Evolutionary conservation across 2,888 invertebrate species (phyloP), one percentile per base, ranked within the genome.

Genomic region (Lepidonotus clava): DNA sequence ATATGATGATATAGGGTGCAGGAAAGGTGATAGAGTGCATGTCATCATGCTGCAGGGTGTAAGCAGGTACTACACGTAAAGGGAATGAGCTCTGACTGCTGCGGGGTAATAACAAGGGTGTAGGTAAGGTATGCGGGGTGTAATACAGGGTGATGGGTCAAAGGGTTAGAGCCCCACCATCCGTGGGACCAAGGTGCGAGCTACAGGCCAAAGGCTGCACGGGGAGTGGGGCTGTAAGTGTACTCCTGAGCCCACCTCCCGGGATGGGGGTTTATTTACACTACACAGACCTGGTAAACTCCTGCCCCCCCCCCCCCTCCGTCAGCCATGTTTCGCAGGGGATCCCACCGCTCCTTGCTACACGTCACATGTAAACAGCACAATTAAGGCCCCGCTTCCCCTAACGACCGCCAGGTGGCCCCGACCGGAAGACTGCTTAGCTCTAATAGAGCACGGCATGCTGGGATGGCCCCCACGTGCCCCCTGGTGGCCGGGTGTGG

Each of bases 211-310:
- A 46, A 46, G 46, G 8, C 46, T 46, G 46, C 18, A 8, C 8
- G 46, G 18, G 8, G 46, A 46, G 46, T 11, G 18, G 46, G 46
- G 46, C 46, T n/a, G n/a, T n/a, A 46, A 46, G 8, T 18, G 46
- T 11, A 18, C 8, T 8, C 8, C 8, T 18, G 46, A 8, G 18
- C 8, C 46, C 46, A 18, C 46, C 18, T 46, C 8, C 46, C 18
- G 46, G 46, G 56, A 11, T 11, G 14, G 5, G n/a, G 14, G 56
- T 56, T 8, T 38, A 71, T 71, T 71, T 71, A 71, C 71, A 34
- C 14, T 36, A 38, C 36, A 34, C 18, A n/a, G 38, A 71, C 71
- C 71, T 61, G 71, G 71, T 71, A 71, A 71, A 71, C 71, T 71
- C 36, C 38, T 36, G 21, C 71, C 71, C 34, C 11, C 71, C 21